Evolutionary conservation across 2,797 vertebrate species (phyloP).

Genomic region (Galago senegalensis): DNA sequence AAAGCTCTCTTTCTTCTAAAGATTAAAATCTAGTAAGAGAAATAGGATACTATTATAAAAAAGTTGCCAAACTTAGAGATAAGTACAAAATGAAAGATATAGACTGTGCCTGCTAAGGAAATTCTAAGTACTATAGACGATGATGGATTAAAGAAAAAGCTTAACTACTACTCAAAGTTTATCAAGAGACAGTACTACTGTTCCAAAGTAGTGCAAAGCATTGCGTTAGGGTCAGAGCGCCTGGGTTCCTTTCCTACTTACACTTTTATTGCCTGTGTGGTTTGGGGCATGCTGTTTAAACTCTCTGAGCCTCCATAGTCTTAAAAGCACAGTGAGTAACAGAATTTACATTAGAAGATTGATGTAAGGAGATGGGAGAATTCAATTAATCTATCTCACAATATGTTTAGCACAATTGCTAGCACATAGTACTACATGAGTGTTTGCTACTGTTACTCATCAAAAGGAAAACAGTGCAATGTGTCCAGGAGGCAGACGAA

Average conservation of each 20-base stretch:
- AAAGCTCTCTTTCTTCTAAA: background rate
- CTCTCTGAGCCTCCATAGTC: background rate
- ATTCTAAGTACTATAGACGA: background rate
- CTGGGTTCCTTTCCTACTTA: background rate
- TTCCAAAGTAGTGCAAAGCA: background rate
- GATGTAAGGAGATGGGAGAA: background rate
- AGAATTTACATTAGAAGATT: background rate
- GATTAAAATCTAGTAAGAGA: constrained; percentile 49
- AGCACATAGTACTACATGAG: background rate
- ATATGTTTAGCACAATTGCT: background rate
- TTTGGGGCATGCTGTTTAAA: background rate
- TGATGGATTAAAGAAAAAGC: constrained; percentile 42
- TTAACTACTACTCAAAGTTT: background rate
- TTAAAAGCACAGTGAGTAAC: background rate
- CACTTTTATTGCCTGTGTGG: background rate
- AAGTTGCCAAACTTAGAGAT: background rate
- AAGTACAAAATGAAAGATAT: background rate
- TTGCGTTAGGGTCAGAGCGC: background rate
- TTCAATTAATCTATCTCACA: background rate
- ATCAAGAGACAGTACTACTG: background rate
- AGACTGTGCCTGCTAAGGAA: constrained; percentile 5
- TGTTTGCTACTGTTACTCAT: background rate
- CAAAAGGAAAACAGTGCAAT: background rate
- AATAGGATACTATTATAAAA: background rate
- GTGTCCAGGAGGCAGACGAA: background rate